Evolutionary conservation across 2,888 invertebrate species (phyloP).

Genomic region (Hyposoter didymator): DNA sequence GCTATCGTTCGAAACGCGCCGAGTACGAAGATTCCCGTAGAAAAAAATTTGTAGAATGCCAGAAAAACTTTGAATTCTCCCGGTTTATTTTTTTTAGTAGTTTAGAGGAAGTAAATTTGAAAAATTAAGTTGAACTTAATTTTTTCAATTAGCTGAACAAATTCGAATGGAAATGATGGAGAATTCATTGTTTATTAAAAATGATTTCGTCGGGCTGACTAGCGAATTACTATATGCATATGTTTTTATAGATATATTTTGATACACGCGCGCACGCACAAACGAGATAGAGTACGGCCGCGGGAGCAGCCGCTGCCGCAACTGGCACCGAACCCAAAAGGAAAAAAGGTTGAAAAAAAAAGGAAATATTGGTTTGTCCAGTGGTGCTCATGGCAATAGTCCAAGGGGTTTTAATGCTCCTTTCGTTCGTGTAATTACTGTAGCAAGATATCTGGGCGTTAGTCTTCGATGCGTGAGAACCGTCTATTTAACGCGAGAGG

Average conservation of each 20-base stretch:
- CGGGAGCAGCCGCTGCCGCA: conserved; percentile 57
- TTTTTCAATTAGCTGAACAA: background rate
- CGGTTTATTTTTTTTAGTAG: background rate
- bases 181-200: background rate
- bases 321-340: conserved; percentile 53
- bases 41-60: background rate
- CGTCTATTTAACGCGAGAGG: conserved; percentile 78
- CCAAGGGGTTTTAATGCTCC: conserved; percentile 34
- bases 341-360: conserved; percentile 26
- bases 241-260: background rate
- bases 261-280: conserved; percentile 11
- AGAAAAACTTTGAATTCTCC: background rate
- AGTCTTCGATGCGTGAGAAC: conserved; percentile 78
- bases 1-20: background rate
- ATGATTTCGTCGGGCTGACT: background rate
- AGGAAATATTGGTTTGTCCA: conserved; percentile 59
- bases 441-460: conserved; percentile 64
- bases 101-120: background rate
- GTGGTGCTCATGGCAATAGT: conserved; percentile 63
- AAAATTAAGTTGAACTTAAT: background rate
- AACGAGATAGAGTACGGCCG: conserved; percentile 36
- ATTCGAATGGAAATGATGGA: background rate
- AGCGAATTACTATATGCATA: background rate
- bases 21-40: background rate
- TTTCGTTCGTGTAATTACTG: conserved; percentile 60